Conservation (phyloP, 23 tunicate species). For the Oikopleura vanhoeffeni region DNA sequence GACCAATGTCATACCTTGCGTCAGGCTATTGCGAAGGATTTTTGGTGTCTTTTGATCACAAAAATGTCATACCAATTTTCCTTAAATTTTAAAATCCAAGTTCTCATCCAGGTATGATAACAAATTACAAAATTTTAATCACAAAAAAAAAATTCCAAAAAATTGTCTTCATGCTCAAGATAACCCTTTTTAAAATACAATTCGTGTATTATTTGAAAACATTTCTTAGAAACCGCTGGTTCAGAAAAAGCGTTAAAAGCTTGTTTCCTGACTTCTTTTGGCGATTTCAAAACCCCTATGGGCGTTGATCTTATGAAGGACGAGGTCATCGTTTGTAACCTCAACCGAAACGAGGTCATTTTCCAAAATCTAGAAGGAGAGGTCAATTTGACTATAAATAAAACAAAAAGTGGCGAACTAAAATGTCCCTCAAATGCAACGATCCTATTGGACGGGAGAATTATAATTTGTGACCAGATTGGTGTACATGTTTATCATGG, state of each 20-base stretch:
- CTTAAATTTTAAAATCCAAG: too few relatives aligned
- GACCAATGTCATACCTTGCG: too few relatives aligned
- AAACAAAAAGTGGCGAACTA: background rate
- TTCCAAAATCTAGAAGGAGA: background rate
- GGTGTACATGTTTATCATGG: background rate
- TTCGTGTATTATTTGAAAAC: too few relatives aligned
- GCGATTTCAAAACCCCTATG: background rate
- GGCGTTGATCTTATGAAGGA: background rate
- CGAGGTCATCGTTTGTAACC: background rate
- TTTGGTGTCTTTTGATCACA: too few relatives aligned
- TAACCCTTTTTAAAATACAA: too few relatives aligned
- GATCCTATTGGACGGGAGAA: background rate
- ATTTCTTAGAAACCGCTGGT: background rate
- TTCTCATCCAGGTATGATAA: too few relatives aligned
- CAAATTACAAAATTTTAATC: too few relatives aligned
- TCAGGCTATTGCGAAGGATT: too few relatives aligned
- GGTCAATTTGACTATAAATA: background rate
- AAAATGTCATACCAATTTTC: too few relatives aligned
- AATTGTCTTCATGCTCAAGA: too few relatives aligned
- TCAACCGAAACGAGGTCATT: background rate
- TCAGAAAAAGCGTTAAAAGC: background rate
- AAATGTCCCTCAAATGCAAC: background rate
- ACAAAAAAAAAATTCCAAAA: too few relatives aligned
- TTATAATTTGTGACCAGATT: background rate
- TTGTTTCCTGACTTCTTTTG: background rate